Evolutionary conservation across 2,888 invertebrate genomes (phyloP).

Genomic region (Eilema griseolum): DNA sequence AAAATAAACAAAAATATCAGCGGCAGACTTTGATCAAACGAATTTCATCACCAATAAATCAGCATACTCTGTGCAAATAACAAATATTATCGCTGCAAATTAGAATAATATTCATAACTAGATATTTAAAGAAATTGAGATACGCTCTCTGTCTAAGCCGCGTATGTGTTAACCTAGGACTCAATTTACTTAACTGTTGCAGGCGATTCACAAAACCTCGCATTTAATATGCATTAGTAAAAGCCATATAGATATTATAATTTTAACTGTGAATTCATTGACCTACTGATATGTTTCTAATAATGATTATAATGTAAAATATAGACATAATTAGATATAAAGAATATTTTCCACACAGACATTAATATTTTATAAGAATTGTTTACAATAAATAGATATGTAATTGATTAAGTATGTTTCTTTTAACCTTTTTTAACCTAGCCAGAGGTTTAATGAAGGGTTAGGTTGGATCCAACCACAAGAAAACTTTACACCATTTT

Average conservation of each 20-base stretch:
- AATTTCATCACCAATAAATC: not conserved
- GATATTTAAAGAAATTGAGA: not conserved
- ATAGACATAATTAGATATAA: constrained; percentile 32
- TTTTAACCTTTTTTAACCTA: not conserved
- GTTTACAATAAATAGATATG: constrained; percentile 62
- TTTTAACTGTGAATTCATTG: not conserved
- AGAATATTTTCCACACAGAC: constrained; percentile 28
- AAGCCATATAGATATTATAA: not conserved
- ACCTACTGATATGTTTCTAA: constrained; percentile 18
- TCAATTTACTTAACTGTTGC: no score
- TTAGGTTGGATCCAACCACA: no score
- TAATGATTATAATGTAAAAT: constrained; percentile 27
- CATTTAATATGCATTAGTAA: not conserved
- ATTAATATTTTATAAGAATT: constrained; percentile 52
- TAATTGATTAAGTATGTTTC: constrained; percentile 29
- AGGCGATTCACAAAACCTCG: not conserved
- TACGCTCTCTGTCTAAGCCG: not conserved
- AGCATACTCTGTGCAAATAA: not conserved
- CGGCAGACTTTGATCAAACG: not conserved
- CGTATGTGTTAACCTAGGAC: no score
- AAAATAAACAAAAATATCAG: no score
- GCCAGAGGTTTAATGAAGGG: no score
- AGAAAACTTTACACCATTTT: no score
- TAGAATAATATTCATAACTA: not conserved
- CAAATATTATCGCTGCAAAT: not conserved